phyloP scores from a whole-genome alignment of 1,140 invertebrate species.

The Drosophila persimilis region DNA sequence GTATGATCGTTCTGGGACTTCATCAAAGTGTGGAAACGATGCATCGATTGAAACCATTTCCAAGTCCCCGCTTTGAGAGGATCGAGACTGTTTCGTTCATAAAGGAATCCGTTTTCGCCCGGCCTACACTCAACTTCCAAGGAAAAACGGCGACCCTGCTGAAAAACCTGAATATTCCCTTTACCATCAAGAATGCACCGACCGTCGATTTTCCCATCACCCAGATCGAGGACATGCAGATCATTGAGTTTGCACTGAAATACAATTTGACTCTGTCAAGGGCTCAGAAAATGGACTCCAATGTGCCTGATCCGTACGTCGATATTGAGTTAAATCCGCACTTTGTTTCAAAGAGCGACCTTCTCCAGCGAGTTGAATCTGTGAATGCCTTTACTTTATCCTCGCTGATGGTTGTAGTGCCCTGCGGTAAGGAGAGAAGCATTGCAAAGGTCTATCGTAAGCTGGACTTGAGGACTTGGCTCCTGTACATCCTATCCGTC shows the following conservation, averaged over 20 bases:
- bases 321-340: slow-evolving; percentile 2
- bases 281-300: no score
- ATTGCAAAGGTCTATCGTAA: slow-evolving; percentile 20
- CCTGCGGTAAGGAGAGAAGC: slow-evolving; percentile 16
- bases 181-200: not conserved
- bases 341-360: not conserved
- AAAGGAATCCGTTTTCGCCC: not conserved
- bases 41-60: slow-evolving; percentile 12
- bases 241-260: slow-evolving; percentile 3
- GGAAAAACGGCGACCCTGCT: not conserved
- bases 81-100: not conserved
- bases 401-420: slow-evolving; percentile 29
- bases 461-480: not conserved
- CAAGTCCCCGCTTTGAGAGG: not conserved
- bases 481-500: slow-evolving; percentile 4
- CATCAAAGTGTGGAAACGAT: not conserved
- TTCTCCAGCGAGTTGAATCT: not conserved
- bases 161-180: not conserved
- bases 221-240: not conserved
- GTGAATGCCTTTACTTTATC: not conserved
- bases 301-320: no score
- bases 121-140: slow-evolving; percentile 1
- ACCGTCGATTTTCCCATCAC: not conserved
- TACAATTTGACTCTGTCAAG: not conserved
- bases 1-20: slow-evolving; percentile 25